These are phyloP conservation scores for Eueremaeus valkanovi DNA, from an alignment of 2,888 invertebrate genomes.

Conservation along the genomic window DNA sequence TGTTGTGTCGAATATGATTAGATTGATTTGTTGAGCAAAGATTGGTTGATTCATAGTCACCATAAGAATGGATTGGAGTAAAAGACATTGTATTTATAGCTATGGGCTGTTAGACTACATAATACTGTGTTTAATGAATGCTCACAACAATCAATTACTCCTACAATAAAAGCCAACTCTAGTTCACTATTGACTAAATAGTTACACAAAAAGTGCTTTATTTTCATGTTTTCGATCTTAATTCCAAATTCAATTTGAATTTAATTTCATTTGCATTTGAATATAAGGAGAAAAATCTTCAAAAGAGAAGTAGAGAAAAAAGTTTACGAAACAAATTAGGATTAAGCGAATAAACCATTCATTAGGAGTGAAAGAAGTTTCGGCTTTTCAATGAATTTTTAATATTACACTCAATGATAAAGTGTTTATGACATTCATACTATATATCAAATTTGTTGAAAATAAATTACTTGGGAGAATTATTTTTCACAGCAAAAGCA, in stretches of 20 bases:
- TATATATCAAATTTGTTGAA: constrained; percentile 13
- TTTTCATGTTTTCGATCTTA: not conserved
- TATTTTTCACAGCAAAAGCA: constrained; percentile 12
- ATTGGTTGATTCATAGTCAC: not conserved
- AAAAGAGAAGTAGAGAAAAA: too few relatives aligned
- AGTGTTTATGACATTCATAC: constrained; percentile 12
- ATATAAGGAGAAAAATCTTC: not conserved
- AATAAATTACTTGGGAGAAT: not conserved
- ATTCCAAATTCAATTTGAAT: not conserved
- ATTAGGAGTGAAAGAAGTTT: not conserved
- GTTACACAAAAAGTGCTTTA: not conserved
- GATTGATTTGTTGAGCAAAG: not conserved
- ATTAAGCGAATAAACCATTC: not conserved
- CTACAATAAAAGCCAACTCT: not conserved
- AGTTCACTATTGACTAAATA: not conserved
- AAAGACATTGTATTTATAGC: not conserved
- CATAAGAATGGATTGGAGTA: not conserved
- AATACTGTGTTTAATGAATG: not conserved
- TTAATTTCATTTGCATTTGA: constrained; percentile 16
- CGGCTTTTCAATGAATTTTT: not conserved
- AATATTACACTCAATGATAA: not conserved
- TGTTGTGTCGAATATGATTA: too few relatives aligned
- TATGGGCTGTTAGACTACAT: constrained; percentile 1
- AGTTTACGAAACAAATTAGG: not conserved
- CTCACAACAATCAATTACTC: constrained; percentile 11